phyloP scores from a whole-genome alignment of 2,888 invertebrate species.

The Eugnorisma glareosa region DNA sequence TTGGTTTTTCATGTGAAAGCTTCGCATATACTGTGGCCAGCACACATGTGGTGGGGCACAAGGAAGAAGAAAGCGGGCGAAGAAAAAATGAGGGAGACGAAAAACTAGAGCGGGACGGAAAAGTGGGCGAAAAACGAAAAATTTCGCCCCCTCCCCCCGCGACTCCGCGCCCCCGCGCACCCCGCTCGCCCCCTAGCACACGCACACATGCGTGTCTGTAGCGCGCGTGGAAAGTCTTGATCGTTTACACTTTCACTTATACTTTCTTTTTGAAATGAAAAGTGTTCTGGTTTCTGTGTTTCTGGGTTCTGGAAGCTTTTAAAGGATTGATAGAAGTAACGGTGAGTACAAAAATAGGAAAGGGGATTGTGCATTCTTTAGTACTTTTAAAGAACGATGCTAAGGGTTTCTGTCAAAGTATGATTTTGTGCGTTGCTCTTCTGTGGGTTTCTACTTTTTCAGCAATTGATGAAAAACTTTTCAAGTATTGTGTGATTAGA shows the following conservation, averaged over 20 bases:
- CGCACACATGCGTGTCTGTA: slow-evolving; percentile 84
- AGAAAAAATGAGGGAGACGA: slow-evolving; percentile 91
- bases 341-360: neutral
- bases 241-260: slow-evolving; percentile 76
- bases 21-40: slow-evolving; percentile 77
- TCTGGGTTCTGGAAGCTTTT: neutral
- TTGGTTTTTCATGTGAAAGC: slow-evolving; percentile 68
- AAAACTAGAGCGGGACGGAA: slow-evolving; percentile 91
- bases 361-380: neutral
- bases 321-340: neutral
- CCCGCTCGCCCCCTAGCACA: slow-evolving; percentile 78
- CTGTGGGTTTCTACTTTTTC: neutral
- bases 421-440: neutral
- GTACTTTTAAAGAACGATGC: neutral
- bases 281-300: slow-evolving; percentile 40
- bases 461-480: neutral
- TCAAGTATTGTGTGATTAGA: neutral
- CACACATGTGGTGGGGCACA: slow-evolving; percentile 91
- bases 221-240: slow-evolving; percentile 73
- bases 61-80: slow-evolving; percentile 90
- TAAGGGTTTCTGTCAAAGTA: neutral
- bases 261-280: slow-evolving; percentile 51
- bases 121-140: slow-evolving; percentile 91
- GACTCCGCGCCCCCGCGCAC: slow-evolving; percentile 73
- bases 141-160: slow-evolving; percentile 84